These are phyloP conservation scores for Okamejei kenojei DNA, from an alignment of 2,797 vertebrate species.

Conservation along the genomic window DNA sequence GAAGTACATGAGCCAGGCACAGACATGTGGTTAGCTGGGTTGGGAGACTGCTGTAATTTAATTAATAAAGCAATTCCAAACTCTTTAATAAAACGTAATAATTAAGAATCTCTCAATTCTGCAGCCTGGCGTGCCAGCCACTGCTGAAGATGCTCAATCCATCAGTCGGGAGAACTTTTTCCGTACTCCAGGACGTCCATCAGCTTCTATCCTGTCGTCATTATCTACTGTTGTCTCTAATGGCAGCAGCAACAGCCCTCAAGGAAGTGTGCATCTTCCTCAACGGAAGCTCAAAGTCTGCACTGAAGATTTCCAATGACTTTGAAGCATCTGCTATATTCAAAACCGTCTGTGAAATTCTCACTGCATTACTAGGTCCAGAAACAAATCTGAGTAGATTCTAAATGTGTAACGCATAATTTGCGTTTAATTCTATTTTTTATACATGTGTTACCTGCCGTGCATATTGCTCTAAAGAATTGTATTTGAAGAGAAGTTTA, in stretches of 20 bases:
- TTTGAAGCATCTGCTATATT: background rate
- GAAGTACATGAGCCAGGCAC: no score
- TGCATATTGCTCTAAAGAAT: slow-evolving; percentile 20
- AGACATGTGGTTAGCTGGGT: no score
- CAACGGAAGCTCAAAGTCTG: slow-evolving; percentile 81
- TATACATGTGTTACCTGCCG: background rate
- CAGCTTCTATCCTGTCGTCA: slow-evolving; percentile 53
- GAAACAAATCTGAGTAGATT: slow-evolving; percentile 15
- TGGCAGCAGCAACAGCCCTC: slow-evolving; percentile 46
- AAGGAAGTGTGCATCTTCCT: slow-evolving; percentile 64
- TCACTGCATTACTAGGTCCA: slow-evolving; percentile 20
- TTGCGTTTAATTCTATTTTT: slow-evolving; percentile 19
- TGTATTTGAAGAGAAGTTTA: slow-evolving; percentile 25
- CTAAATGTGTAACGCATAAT: slow-evolving; percentile 8
- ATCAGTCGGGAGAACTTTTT: slow-evolving; percentile 72
- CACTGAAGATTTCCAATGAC: slow-evolving; percentile 58
- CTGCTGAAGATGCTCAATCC: slow-evolving; percentile 64
- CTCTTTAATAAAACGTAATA: background rate
- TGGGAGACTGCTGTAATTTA: no score
- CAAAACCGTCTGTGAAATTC: background rate
- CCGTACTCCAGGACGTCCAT: slow-evolving; percentile 67
- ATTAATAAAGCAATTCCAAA: background rate
- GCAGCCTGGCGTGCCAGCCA: slow-evolving; percentile 65
- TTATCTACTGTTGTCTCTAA: slow-evolving; percentile 52
- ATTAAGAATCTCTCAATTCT: slow-evolving; percentile 40